Conservation (phyloP, 1,140 invertebrate genomes). For the Drosophila lini region DNA sequence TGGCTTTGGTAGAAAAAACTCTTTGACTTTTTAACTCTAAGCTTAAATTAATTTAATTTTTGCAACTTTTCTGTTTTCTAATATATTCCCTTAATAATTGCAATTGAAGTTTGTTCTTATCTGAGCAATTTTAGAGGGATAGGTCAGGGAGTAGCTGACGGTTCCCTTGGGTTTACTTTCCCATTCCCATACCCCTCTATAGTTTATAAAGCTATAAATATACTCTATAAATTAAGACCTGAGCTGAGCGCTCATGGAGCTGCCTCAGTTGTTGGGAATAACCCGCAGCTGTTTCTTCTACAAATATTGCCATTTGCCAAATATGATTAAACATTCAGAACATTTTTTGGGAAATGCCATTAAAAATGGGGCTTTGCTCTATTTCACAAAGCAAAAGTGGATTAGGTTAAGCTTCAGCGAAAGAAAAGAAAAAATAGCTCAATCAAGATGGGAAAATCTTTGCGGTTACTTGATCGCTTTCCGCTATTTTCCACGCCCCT, state of each 20-base stretch:
- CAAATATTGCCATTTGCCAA: conserved; percentile 5
- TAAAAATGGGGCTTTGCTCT: conserved; percentile 5
- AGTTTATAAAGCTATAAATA: conserved; percentile 30
- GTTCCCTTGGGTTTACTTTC: conserved; percentile 22
- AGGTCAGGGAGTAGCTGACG: conserved; percentile 49
- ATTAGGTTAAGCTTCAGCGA: conserved; percentile 34
- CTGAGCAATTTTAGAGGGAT: conserved; percentile 33
- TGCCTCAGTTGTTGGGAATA: conserved; percentile 44
- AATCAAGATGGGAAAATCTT: conserved; percentile 21
- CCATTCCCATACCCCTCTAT: background rate
- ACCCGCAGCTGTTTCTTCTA: conserved; percentile 52
- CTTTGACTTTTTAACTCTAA: background rate
- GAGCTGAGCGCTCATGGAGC: background rate
- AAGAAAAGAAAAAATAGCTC: conserved; percentile 4
- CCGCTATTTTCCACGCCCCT: background rate
- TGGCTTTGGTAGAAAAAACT: background rate
- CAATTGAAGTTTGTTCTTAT: conserved; percentile 47
- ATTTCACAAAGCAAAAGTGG: conserved; percentile 35
- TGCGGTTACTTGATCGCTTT: conserved; percentile 12
- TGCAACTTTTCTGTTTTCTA: background rate
- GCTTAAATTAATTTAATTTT: background rate
- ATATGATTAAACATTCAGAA: conserved; percentile 9
- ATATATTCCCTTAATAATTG: conserved; percentile 9
- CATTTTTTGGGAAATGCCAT: conserved; percentile 28
- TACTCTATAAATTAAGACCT: conserved; percentile 2